phyloP scores from a whole-genome alignment of 2,113 vertebrate species.

The Mohoua ochrocephala region DNA sequence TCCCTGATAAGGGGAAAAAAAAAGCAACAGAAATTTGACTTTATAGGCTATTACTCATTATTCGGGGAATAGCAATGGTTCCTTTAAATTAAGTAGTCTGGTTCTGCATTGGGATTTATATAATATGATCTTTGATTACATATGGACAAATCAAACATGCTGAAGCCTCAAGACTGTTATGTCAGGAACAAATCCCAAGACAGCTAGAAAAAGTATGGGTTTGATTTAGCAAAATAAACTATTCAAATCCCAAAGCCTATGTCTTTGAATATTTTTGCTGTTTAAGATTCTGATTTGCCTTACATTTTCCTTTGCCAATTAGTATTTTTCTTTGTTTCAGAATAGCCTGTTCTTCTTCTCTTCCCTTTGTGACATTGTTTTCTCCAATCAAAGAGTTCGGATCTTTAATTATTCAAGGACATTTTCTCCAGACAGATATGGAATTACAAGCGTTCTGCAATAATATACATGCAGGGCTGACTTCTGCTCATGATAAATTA shows the following conservation, averaged over 20 bases:
- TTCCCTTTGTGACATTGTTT: neutral
- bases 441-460: neutral
- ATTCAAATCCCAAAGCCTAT: neutral
- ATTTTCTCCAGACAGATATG: neutral
- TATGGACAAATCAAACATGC: neutral
- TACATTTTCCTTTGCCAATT: neutral
- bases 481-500: neutral
- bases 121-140: neutral
- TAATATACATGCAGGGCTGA: neutral
- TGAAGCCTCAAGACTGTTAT: neutral
- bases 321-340: neutral
- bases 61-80: neutral
- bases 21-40: neutral
- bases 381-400: neutral
- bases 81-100: neutral
- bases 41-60: neutral
- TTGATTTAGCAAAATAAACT: neutral
- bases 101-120: neutral
- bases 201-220: neutral
- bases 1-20: neutral
- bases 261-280: neutral
- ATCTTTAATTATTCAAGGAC: constrained; percentile 11
- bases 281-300: neutral
- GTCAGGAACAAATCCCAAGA: neutral
- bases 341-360: neutral